phyloP scores from a whole-genome alignment of 2,888 invertebrate genomes.

The Capitulum mitella region DNA sequence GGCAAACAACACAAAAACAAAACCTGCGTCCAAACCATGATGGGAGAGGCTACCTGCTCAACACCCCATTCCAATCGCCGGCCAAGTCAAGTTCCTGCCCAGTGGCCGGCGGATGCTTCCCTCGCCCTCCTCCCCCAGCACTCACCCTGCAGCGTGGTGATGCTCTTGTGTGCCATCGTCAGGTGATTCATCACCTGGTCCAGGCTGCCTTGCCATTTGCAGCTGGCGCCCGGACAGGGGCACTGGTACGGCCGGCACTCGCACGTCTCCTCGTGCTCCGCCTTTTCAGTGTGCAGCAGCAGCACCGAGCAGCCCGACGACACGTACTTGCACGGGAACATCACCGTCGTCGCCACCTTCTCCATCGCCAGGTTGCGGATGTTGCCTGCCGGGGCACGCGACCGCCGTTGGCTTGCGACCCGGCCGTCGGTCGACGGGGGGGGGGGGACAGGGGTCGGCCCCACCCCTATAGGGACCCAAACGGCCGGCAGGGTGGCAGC shows the following conservation, averaged over 20 bases:
- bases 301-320: constrained; percentile 89
- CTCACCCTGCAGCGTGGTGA: constrained; percentile 88
- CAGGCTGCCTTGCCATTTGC: constrained; percentile 97
- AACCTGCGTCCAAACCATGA: too few species aligned
- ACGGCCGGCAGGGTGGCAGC: too few species aligned
- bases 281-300: constrained; percentile 91
- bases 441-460: too few species aligned
- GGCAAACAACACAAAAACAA: too few species aligned
- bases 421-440: too few species aligned
- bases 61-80: too few species aligned
- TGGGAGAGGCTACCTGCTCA: too few species aligned
- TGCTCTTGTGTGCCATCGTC: constrained; percentile 94
- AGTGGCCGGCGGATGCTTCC: too few species aligned
- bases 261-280: constrained; percentile 96
- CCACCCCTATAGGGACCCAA: too few species aligned
- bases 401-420: too few species aligned
- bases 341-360: constrained; percentile 95
- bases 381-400: constrained; percentile 66
- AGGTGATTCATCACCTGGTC: constrained; percentile 99
- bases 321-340: constrained; percentile 98
- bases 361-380: constrained; percentile 99
- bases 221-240: constrained; percentile 98
- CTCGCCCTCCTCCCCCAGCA: background rate
- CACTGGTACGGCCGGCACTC: constrained; percentile 97
- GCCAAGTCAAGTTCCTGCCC: too few species aligned